Conservation (phyloP, 2,888 invertebrate species). For the Phorcus lineatus region DNA sequence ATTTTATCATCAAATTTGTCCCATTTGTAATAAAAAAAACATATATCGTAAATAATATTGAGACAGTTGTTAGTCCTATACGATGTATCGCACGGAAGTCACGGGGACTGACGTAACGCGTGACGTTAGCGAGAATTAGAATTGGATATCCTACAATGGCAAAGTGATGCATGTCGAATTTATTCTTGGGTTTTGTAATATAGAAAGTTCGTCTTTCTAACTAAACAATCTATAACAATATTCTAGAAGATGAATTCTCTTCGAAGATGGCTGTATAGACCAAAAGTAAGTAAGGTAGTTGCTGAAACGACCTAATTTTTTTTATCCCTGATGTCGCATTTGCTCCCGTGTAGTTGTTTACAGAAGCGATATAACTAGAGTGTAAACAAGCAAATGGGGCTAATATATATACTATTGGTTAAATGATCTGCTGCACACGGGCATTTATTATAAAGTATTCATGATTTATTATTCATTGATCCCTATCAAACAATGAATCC, state of each 20-base stretch:
- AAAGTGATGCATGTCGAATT: background rate
- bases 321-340: background rate
- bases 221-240: background rate
- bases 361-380: slow-evolving; percentile 8
- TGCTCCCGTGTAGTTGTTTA: slow-evolving; percentile 18
- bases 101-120: slow-evolving; percentile 32
- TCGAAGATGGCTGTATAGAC: slow-evolving; percentile 66
- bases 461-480: too few relatives aligned
- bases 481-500: too few relatives aligned
- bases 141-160: background rate
- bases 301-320: background rate
- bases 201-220: slow-evolving; percentile 10
- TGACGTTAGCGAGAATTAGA: slow-evolving; percentile 26
- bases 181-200: background rate
- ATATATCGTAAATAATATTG: background rate
- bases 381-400: too few relatives aligned
- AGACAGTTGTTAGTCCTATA: background rate
- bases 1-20: too few relatives aligned
- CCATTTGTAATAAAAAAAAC: too few relatives aligned
- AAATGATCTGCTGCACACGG: too few relatives aligned
- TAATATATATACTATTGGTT: too few relatives aligned
- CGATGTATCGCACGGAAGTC: slow-evolving; percentile 31
- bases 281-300: slow-evolving; percentile 54
- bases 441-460: too few relatives aligned
- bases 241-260: slow-evolving; percentile 60